phyloP scores from a whole-genome alignment of 2,797 vertebrate species.

The Periparus ater region DNA sequence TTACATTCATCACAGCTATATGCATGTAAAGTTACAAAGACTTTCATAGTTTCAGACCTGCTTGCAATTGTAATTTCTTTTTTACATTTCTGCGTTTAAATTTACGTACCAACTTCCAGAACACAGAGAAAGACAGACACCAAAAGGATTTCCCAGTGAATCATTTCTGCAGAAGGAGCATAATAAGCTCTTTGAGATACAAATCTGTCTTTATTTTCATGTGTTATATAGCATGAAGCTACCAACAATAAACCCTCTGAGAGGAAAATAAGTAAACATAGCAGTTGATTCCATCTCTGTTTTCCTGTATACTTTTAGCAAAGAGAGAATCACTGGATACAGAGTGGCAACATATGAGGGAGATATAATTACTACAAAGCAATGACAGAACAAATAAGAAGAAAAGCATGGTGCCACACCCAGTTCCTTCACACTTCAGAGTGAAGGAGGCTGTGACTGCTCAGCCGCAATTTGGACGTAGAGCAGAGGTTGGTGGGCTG shows the following conservation, averaged over 20 bases:
- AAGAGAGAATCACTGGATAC: not conserved
- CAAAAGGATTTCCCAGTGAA: not conserved
- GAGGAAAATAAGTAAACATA: not conserved
- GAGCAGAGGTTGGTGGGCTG: not conserved
- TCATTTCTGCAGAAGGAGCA: not conserved
- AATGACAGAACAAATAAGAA: not conserved
- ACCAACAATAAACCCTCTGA: not conserved
- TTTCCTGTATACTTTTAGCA: not conserved
- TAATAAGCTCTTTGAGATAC: not conserved
- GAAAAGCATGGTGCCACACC: not conserved
- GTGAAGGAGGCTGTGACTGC: not conserved
- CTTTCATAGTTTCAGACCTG: not conserved
- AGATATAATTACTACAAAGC: not conserved
- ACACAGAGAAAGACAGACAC: not conserved
- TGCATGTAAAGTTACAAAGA: not conserved
- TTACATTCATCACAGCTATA: not conserved
- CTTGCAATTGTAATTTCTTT: not conserved
- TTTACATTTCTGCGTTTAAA: not conserved
- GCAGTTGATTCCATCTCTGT: not conserved
- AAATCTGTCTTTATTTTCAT: not conserved
- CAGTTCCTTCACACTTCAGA: not conserved
- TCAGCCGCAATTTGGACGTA: not conserved
- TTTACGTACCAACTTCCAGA: not conserved
- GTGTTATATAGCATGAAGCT: not conserved
- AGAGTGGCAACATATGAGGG: not conserved